phyloP scores from a whole-genome alignment of 2,888 invertebrate genomes.

The Eudemis profundana region DNA sequence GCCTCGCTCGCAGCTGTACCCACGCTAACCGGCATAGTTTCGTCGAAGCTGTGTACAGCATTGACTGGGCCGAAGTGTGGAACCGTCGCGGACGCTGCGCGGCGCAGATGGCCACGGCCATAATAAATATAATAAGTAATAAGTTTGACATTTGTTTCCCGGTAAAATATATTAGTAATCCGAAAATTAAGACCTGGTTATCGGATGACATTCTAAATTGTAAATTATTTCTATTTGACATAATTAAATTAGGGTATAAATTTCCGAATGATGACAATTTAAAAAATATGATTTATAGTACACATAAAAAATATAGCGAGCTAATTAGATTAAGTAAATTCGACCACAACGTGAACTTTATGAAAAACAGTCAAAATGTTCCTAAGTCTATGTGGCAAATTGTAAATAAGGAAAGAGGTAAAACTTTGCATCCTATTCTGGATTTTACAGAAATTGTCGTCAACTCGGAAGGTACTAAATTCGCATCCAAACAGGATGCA shows the following conservation, averaged over 20 bases:
- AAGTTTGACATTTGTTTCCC: slow-evolving; percentile 11
- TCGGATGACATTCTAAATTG: slow-evolving; percentile 1
- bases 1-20: not conserved
- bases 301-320: not conserved
- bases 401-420: not conserved
- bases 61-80: not conserved
- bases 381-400: slow-evolving; percentile 7
- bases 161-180: not conserved
- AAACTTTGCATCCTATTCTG: too few species aligned
- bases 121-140: not conserved
- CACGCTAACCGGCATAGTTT: not conserved
- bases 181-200: not conserved
- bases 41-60: slow-evolving; percentile 1
- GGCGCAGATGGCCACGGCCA: not conserved
- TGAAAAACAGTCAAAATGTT: not conserved
- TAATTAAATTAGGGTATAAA: too few species aligned
- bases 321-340: not conserved
- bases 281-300: not conserved
- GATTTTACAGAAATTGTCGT: too few species aligned
- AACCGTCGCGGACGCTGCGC: not conserved
- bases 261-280: too few species aligned
- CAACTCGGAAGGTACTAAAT: too few species aligned
- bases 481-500: too few species aligned
- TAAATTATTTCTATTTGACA: slow-evolving; percentile 1
- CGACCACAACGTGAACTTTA: not conserved